A percentile compares a stretch with the other conserved stretches of the same genome.
Conservation (phyloP, 2,888 invertebrate genomes). For the Drosophila melanosoma region DNA sequence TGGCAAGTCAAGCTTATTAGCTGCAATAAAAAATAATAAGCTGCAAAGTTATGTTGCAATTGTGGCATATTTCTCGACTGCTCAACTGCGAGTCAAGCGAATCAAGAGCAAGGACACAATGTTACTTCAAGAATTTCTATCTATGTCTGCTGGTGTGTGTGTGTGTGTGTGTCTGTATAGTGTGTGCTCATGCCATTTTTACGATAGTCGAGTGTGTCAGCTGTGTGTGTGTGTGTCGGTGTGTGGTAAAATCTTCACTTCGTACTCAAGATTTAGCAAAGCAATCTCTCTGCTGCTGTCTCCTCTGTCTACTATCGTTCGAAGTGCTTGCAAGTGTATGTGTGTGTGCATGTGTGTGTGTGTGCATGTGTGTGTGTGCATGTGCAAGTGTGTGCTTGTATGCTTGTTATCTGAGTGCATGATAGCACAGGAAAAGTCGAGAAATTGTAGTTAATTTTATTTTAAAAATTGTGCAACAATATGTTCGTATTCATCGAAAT, state of each 20-base stretch:
- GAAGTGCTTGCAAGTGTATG: background rate
- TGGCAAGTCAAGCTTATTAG: conserved; percentile 77
- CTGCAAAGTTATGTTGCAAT: conserved; percentile 78
- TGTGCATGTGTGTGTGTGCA: background rate
- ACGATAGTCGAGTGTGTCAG: conserved; percentile 13
- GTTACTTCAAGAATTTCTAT: conserved; percentile 27
- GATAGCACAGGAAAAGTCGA: conserved; percentile 40
- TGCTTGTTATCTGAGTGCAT: conserved; percentile 12
- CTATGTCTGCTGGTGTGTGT: conserved; percentile 17
- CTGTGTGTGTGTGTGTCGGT: conserved; percentile 10
- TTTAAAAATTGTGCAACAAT: conserved; percentile 68
- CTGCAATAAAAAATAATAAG: conserved; percentile 80
- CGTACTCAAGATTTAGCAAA: conserved; percentile 28
- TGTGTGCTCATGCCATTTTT: conserved; percentile 8
- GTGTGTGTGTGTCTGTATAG: conserved; percentile 17
- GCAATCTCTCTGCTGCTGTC: conserved; percentile 39
- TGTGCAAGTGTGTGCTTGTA: conserved; percentile 1
- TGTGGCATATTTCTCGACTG: conserved; percentile 62
- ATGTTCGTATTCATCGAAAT: conserved; percentile 50
- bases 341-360: conserved; percentile 1
- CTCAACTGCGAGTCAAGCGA: conserved; percentile 24
- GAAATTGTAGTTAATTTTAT: conserved; percentile 67
- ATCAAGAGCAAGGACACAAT: conserved; percentile 20
- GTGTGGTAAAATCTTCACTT: conserved; percentile 46
- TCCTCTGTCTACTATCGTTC: conserved; percentile 27